A percentile compares a stretch with the other conserved stretches of the same genome.
phyloP scores from a whole-genome alignment of 2,888 invertebrate genomes.

The Branchellion lobata region DNA sequence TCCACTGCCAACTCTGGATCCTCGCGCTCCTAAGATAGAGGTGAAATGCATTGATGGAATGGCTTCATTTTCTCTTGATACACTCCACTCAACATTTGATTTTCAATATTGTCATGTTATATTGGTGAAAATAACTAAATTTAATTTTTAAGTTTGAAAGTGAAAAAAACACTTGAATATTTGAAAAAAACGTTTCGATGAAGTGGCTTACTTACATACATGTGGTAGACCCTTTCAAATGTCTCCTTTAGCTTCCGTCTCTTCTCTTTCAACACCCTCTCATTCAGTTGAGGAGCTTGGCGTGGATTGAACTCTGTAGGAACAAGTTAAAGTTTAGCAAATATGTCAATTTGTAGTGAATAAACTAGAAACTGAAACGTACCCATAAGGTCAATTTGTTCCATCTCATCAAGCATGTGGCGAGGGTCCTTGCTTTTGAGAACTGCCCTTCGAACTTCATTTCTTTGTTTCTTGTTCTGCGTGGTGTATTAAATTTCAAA shows the following conservation, averaged over 20 bases:
- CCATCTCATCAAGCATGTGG: conserved; percentile 90
- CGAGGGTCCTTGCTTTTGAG: conserved; percentile 95
- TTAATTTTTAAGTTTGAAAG: background rate
- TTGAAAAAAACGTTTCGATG: background rate
- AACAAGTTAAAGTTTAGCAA: background rate
- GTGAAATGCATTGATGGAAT: background rate
- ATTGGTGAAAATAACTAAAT: background rate
- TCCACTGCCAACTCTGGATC: conserved; percentile 91
- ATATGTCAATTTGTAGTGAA: background rate
- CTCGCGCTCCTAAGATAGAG: conserved; percentile 77
- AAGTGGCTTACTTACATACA: conserved; percentile 73
- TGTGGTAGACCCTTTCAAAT: conserved; percentile 85
- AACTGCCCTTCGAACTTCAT: conserved; percentile 91
- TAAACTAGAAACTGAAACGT: conserved; percentile 51
- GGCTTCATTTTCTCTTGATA: too few species aligned
- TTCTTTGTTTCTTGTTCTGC: conserved; percentile 88
- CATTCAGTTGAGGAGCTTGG: conserved; percentile 89
- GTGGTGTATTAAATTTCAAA: background rate
- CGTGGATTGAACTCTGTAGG: conserved; percentile 83
- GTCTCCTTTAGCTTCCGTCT: conserved; percentile 91
- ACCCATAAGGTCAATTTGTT: conserved; percentile 98
- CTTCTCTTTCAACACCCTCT: conserved; percentile 93
- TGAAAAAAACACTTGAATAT: background rate
- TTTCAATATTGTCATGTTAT: background rate
- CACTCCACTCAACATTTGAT: background rate